Evolutionary conservation across 2,888 invertebrate genomes (phyloP).

Genomic region (Brachynemurus nebulosus): DNA sequence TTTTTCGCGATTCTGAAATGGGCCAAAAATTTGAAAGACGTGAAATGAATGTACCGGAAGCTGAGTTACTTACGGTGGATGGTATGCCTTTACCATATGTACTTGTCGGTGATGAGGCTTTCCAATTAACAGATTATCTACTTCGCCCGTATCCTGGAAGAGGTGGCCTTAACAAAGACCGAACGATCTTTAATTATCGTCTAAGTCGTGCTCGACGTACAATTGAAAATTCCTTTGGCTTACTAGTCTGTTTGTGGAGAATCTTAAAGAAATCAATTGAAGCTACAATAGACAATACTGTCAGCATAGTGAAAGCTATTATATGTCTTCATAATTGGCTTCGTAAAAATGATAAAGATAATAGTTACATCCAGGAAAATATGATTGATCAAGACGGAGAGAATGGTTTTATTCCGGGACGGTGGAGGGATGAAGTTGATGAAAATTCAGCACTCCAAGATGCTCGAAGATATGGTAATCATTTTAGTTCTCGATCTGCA

Average conservation of each 20-base stretch:
- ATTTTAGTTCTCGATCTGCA: neutral
- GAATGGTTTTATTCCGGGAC: neutral
- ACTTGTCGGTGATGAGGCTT: constrained; percentile 16
- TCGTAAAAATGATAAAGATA: neutral
- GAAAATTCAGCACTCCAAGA: constrained; percentile 1
- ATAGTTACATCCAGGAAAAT: constrained; percentile 6
- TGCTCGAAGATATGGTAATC: neutral
- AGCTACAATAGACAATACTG: constrained; percentile 6
- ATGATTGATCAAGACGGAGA: neutral
- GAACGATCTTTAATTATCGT: constrained; percentile 15
- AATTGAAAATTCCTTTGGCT: constrained; percentile 15
- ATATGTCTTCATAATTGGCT: constrained; percentile 13
- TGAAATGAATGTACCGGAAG: neutral
- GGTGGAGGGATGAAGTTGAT: constrained; percentile 4
- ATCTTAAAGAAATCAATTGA: constrained; percentile 9
- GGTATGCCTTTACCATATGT: constrained; percentile 12
- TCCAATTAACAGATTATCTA: constrained; percentile 12
- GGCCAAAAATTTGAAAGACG: neutral
- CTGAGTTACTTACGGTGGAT: neutral
- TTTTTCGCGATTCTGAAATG: neutral
- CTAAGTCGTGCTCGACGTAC: constrained; percentile 13
- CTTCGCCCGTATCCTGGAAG: constrained; percentile 15
- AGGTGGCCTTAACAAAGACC: constrained; percentile 2
- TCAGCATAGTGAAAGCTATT: constrained; percentile 13
- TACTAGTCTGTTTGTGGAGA: constrained; percentile 13